These are phyloP conservation scores for Columba livia DNA, from an alignment of 2,113 vertebrate species.

Conservation along the genomic window DNA sequence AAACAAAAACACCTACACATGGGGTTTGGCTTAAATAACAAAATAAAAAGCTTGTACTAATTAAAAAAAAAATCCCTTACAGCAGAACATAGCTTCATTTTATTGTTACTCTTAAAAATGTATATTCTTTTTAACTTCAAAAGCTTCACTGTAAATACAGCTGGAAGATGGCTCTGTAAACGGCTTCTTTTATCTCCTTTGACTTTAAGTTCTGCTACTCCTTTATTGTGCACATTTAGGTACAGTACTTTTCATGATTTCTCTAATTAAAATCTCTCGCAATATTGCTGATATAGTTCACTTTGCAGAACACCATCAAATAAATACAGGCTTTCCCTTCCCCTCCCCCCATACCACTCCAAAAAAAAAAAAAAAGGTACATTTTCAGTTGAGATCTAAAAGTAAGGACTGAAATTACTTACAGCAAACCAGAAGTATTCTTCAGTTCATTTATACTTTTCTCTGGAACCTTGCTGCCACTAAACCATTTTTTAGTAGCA, in stretches of 20 bases:
- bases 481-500: constrained; percentile 99
- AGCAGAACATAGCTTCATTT: not conserved
- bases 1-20: not conserved
- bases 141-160: not conserved
- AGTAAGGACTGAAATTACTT: constrained; percentile 65
- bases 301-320: not conserved
- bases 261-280: not conserved
- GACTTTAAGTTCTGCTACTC: not conserved
- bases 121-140: not conserved
- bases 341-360: fast-evolving
- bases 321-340: not conserved
- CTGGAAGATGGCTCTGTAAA: not conserved
- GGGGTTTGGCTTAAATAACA: not conserved
- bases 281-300: not conserved
- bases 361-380: not conserved
- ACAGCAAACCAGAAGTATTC: constrained; percentile 92
- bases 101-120: not conserved
- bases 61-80: not conserved
- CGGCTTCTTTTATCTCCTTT: not conserved
- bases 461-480: constrained; percentile 94
- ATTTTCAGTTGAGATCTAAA: not conserved
- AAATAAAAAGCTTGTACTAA: not conserved
- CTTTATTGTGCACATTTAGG: not conserved
- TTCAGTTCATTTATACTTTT: constrained; percentile 92
- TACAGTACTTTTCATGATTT: not conserved